phyloP scores from a whole-genome alignment of 2,113 vertebrate genomes.

The Xiphophorus couchianus region DNA sequence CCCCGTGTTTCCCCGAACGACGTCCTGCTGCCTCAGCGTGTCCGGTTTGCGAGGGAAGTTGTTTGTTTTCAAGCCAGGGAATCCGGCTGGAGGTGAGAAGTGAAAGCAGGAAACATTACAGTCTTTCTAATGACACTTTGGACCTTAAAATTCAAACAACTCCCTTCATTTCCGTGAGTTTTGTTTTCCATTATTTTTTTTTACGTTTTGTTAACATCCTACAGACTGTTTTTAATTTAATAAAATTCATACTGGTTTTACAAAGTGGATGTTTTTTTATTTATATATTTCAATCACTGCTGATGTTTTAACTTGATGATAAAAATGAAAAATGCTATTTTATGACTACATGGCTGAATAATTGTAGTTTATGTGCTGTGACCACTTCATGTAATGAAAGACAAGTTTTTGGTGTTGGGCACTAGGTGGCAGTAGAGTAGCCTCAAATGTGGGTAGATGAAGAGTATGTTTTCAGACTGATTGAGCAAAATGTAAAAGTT shows the following conservation, averaged over 20 bases:
- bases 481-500: too few species aligned
- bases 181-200: conserved; percentile 64
- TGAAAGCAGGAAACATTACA: conserved; percentile 14
- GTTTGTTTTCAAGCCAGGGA: conserved; percentile 39
- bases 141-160: conserved; percentile 74
- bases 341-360: not conserved
- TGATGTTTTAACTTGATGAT: not conserved
- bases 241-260: conserved; percentile 80
- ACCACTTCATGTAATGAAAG: conserved; percentile 9
- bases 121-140: conserved; percentile 81
- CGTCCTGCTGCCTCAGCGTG: conserved; percentile 78
- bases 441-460: too few species aligned
- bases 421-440: conserved; percentile 28
- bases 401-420: conserved; percentile 2
- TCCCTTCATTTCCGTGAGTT: conserved; percentile 69
- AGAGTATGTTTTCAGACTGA: too few species aligned
- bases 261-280: conserved; percentile 5
- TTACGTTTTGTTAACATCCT: conserved; percentile 65
- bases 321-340: not conserved
- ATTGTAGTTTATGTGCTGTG: not conserved
- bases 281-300: not conserved
- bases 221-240: conserved; percentile 80
- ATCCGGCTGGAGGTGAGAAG: conserved; percentile 25
- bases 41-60: conserved; percentile 49
- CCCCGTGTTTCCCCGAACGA: conserved; percentile 79